These are phyloP conservation scores for Augochlora pura DNA, from an alignment of 1,140 invertebrate genomes.

Conservation along the genomic window DNA sequence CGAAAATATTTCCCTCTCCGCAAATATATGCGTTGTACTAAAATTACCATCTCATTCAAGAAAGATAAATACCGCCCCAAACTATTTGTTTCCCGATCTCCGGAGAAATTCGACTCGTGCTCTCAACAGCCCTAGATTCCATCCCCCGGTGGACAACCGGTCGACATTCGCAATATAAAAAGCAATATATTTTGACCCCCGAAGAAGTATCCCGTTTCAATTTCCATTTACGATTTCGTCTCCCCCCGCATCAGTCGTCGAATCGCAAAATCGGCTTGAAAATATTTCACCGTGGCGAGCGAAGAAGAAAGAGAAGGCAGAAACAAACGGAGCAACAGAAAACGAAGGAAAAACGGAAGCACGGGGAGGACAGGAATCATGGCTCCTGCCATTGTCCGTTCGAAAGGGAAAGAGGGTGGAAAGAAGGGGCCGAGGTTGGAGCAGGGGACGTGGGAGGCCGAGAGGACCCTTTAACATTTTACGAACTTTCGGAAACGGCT, in stretches of 20 bases:
- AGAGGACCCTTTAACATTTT: constrained; percentile 34
- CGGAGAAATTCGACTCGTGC: too few species aligned
- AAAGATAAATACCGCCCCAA: too few species aligned
- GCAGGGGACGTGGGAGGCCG: neutral
- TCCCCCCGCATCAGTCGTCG: neutral
- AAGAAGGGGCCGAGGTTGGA: neutral
- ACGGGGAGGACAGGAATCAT: neutral
- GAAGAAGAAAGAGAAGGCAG: neutral
- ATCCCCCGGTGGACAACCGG: too few species aligned
- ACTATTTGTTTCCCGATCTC: too few species aligned
- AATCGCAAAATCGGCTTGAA: neutral
- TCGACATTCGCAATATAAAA: neutral
- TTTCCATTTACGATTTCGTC: neutral
- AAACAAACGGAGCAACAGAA: neutral
- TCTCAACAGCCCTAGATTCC: neutral
- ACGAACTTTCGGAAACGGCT: constrained; percentile 48
- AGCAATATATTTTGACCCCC: neutral
- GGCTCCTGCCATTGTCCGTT: too few species aligned
- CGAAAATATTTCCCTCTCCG: too few species aligned
- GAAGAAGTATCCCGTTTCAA: neutral
- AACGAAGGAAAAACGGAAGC: neutral
- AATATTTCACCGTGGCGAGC: neutral
- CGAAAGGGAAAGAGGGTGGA: too few species aligned
- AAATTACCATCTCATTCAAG: too few species aligned
- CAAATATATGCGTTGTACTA: too few species aligned